Conservation (phyloP, 2,113 vertebrate species). For the Chaenogobius annularis region DNA sequence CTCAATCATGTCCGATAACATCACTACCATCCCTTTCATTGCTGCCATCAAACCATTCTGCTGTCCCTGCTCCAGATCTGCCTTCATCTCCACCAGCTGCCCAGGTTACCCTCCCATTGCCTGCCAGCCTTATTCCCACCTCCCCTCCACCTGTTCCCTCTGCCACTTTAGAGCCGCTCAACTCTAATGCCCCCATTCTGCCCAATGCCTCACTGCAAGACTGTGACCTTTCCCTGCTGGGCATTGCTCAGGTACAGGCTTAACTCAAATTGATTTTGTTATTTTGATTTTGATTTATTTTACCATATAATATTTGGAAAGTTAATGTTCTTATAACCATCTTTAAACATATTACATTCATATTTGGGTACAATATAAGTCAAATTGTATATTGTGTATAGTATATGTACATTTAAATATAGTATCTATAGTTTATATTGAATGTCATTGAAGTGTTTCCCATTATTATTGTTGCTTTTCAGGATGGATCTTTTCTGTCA, state of each 20-base stretch:
- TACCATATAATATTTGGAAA: constrained; percentile 16
- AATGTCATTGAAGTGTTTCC: constrained; percentile 30
- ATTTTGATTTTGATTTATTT: constrained; percentile 7
- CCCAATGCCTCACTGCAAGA: constrained; percentile 75
- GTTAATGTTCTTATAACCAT: constrained; percentile 4
- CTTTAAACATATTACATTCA: neutral
- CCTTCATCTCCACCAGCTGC: constrained; percentile 54
- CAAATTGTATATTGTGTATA: neutral
- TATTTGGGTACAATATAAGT: neutral
- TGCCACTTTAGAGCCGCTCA: constrained; percentile 68
- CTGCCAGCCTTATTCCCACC: constrained; percentile 59
- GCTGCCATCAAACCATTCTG: constrained; percentile 58
- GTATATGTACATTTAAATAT: constrained; percentile 4
- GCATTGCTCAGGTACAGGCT: constrained; percentile 78
- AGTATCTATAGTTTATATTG: constrained; percentile 22
- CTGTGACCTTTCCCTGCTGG: constrained; percentile 75
- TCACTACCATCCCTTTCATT: constrained; percentile 58
- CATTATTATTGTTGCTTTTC: constrained; percentile 45
- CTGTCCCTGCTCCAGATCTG: constrained; percentile 61
- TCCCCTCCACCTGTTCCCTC: constrained; percentile 63
- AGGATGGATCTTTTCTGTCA: constrained; percentile 69
- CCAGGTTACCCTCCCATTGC: constrained; percentile 61
- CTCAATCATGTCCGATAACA: constrained; percentile 58
- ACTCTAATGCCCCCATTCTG: constrained; percentile 72
- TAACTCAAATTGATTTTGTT: constrained; percentile 27